phyloP scores from a whole-genome alignment of 1,140 invertebrate species.

The Phymorhynchus buccinoides region DNA sequence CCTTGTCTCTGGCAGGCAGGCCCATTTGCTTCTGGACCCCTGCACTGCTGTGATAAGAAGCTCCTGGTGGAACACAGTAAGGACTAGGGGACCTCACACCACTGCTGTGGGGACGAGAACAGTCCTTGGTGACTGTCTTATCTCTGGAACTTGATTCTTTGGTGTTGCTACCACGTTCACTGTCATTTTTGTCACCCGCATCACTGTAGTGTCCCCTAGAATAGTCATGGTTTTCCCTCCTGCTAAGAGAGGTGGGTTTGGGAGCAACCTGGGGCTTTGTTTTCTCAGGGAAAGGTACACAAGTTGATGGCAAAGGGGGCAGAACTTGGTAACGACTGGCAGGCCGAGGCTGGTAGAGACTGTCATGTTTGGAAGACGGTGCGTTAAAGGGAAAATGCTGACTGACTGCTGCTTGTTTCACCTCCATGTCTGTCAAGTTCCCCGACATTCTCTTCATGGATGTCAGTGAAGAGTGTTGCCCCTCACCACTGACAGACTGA shows the following conservation, averaged over 20 bases:
- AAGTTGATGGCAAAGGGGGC: slow-evolving; percentile 20
- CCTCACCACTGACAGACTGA: neutral
- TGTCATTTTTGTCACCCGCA: neutral
- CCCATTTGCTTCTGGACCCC: slow-evolving; percentile 32
- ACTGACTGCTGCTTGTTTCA: neutral
- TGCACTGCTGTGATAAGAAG: neutral
- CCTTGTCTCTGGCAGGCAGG: slow-evolving; percentile 31
- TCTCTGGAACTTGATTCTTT: neutral
- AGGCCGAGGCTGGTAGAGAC: neutral
- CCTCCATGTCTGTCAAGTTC: slow-evolving; percentile 16
- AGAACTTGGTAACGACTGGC: slow-evolving; percentile 21
- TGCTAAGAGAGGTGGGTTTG: neutral
- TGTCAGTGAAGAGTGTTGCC: neutral
- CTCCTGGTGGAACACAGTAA: neutral
- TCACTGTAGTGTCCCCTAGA: neutral
- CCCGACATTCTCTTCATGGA: slow-evolving; percentile 23
- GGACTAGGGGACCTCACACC: slow-evolving; percentile 36
- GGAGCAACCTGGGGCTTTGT: neutral
- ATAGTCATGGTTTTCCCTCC: neutral
- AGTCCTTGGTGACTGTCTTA: neutral
- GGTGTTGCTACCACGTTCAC: neutral
- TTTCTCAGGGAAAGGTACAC: neutral
- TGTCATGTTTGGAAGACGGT: slow-evolving; percentile 7
- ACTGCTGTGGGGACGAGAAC: neutral
- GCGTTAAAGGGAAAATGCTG: neutral